Evolutionary conservation across 2,797 vertebrate species (phyloP).

Genomic region (Chaetodon trifasciatus): DNA sequence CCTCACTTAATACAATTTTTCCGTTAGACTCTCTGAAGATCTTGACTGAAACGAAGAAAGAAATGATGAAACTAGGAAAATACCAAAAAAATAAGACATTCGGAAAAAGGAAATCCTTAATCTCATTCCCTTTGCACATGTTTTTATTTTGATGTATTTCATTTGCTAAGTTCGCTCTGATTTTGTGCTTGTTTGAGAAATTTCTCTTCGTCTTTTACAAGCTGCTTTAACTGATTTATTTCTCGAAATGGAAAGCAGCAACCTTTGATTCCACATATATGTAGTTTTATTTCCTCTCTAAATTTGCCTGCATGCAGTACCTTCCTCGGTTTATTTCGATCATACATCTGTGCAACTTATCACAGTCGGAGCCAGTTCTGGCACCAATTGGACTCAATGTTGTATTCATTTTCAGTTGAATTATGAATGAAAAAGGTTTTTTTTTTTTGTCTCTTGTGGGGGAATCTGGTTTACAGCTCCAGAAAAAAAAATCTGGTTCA

Average conservation of each 20-base stretch:
- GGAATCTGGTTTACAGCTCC: slow-evolving; percentile 6
- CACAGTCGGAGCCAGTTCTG: neutral
- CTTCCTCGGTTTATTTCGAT: neutral
- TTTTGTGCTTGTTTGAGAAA: slow-evolving; percentile 3
- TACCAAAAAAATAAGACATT: neutral
- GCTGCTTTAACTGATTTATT: slow-evolving; percentile 2
- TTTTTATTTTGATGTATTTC: slow-evolving; percentile 3
- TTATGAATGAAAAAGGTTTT: neutral
- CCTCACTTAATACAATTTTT: neutral
- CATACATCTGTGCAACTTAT: neutral
- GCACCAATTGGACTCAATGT: neutral
- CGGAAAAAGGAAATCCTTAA: neutral
- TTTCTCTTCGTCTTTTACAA: neutral
- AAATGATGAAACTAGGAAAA: too few relatives aligned
- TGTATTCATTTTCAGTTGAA: neutral
- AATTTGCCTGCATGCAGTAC: neutral
- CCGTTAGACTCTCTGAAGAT: slow-evolving; percentile 2
- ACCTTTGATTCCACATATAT: slow-evolving; percentile 2
- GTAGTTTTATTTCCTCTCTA: neutral
- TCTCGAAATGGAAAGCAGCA: neutral
- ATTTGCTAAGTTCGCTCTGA: neutral
- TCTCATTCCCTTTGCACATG: slow-evolving; percentile 13
- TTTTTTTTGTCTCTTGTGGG: neutral
- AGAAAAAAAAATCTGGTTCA: neutral
- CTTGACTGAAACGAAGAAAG: neutral